Conservation (phyloP, 1,140 invertebrate genomes). For the Drosophila biarmipes region DNA sequence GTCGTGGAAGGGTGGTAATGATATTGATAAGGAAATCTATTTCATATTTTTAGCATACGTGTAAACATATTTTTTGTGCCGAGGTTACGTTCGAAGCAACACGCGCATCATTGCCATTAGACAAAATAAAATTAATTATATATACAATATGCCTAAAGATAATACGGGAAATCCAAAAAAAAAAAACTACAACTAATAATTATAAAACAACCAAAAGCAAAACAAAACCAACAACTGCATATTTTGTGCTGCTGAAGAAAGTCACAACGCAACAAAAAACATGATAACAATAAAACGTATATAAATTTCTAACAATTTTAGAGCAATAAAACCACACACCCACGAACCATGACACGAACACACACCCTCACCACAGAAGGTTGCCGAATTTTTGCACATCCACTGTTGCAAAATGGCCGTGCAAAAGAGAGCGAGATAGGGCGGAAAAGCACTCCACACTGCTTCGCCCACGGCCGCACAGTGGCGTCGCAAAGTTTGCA, state of each 20-base stretch:
- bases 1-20: slow-evolving; percentile 23
- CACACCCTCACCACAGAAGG: slow-evolving; percentile 14
- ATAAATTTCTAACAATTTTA: slow-evolving; percentile 68
- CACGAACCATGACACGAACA: slow-evolving; percentile 21
- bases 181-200: slow-evolving; percentile 43
- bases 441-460: not conserved
- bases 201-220: slow-evolving; percentile 37
- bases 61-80: slow-evolving; percentile 76
- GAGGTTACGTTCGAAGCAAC: slow-evolving; percentile 78
- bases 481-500: slow-evolving; percentile 44
- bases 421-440: slow-evolving; percentile 19
- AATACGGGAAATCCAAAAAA: slow-evolving; percentile 26
- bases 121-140: slow-evolving; percentile 72
- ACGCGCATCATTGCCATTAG: slow-evolving; percentile 83
- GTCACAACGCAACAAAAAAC: slow-evolving; percentile 77
- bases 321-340: slow-evolving; percentile 60
- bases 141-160: slow-evolving; percentile 52
- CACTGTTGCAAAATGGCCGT: slow-evolving; percentile 7
- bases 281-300: slow-evolving; percentile 42
- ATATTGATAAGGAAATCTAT: slow-evolving; percentile 57
- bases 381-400: slow-evolving; percentile 32
- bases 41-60: slow-evolving; percentile 75
- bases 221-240: slow-evolving; percentile 56
- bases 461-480: slow-evolving; percentile 33
- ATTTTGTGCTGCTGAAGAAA: slow-evolving; percentile 81